Evolutionary conservation across 2,113 vertebrate genomes (phyloP).

Genomic region (Gallinago jamesoni): DNA sequence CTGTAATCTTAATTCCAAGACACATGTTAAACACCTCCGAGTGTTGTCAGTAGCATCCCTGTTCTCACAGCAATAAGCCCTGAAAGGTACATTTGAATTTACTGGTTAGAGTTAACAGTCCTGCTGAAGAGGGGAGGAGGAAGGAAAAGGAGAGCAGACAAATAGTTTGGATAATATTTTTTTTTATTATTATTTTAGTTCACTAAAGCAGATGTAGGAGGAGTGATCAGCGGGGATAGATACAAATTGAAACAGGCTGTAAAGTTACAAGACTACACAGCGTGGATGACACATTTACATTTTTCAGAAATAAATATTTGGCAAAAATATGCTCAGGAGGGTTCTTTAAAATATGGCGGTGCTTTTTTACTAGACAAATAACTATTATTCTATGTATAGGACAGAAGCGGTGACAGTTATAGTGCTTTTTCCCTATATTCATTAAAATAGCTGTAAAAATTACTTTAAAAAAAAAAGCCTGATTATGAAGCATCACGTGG

Average conservation of each 20-base stretch:
- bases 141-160: background rate
- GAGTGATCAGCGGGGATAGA: background rate
- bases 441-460: background rate
- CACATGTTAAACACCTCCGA: background rate
- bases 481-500: background rate
- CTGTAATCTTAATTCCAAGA: conserved; percentile 3
- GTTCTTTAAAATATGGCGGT: background rate
- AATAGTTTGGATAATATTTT: background rate
- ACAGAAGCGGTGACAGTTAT: background rate
- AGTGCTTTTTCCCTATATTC: background rate
- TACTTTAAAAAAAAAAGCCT: background rate
- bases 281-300: background rate
- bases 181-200: background rate
- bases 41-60: background rate
- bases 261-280: background rate
- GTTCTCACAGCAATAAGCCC: background rate
- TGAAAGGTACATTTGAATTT: background rate
- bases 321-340: background rate
- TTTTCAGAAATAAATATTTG: conserved; percentile 37
- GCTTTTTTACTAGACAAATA: background rate
- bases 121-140: background rate
- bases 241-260: background rate
- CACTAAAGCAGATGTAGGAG: conserved; percentile 2
- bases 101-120: background rate
- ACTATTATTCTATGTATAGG: background rate